A percentile compares a stretch with the other conserved stretches of the same genome.
These are phyloP conservation scores for Novumbra hubbsi DNA, from an alignment of 2,797 vertebrate species.

Conservation along the genomic window DNA sequence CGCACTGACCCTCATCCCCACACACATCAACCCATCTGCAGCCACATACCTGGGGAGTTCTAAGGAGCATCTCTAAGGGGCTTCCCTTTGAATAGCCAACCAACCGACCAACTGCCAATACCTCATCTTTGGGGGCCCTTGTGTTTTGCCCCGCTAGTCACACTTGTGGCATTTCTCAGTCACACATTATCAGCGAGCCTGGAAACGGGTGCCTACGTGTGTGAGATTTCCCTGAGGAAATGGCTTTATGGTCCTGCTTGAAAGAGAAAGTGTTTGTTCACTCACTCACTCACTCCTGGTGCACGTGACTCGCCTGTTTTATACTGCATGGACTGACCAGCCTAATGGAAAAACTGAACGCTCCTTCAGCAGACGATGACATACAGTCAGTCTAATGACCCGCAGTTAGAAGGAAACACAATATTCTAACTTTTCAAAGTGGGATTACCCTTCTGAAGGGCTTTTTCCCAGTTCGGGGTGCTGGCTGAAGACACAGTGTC, in stretches of 20 bases:
- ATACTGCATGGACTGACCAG: background rate
- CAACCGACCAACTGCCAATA: constrained; percentile 23
- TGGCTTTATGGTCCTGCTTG: background rate
- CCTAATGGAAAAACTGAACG: constrained; percentile 5
- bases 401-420: constrained; percentile 11
- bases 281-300: background rate
- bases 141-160: constrained; percentile 3
- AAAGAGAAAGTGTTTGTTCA: background rate
- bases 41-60: constrained; percentile 33
- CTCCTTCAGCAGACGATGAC: constrained; percentile 7
- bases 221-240: constrained; percentile 37
- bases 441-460: constrained; percentile 31
- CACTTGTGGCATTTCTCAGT: constrained; percentile 58
- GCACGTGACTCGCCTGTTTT: background rate
- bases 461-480: constrained; percentile 19
- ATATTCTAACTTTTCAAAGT: constrained; percentile 9
- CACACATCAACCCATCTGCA: constrained; percentile 51
- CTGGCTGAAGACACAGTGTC: background rate
- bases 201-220: constrained; percentile 23
- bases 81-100: constrained; percentile 1
- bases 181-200: constrained; percentile 50
- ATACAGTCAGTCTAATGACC: constrained; percentile 8
- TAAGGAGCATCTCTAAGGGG: background rate
- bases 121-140: constrained; percentile 44
- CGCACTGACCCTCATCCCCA: constrained; percentile 48